A percentile compares a stretch with the other conserved stretches of the same genome.
Evolutionary conservation across 2,888 invertebrate species (phyloP).

Genomic region (Cryptus viduatorius): DNA sequence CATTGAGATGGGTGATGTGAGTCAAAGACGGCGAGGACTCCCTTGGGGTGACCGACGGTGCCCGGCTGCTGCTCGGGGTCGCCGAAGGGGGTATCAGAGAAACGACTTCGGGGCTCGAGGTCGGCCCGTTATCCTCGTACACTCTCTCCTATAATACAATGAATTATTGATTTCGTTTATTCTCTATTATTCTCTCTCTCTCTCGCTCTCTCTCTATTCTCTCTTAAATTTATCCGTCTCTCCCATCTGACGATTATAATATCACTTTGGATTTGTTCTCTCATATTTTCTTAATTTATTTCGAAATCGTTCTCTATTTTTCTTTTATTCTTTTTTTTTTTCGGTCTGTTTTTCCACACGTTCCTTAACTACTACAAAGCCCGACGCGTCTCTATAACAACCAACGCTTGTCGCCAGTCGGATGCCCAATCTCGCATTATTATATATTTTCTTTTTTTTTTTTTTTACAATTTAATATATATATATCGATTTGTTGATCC

Average conservation of each 20-base stretch:
- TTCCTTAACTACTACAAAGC: neutral
- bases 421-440: slow-evolving; percentile 67
- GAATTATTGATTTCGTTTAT: slow-evolving; percentile 77
- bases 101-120: slow-evolving; percentile 89
- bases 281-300: slow-evolving; percentile 27
- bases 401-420: slow-evolving; percentile 66
- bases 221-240: slow-evolving; percentile 23
- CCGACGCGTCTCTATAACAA: slow-evolving; percentile 29
- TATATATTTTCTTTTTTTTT: slow-evolving; percentile 4
- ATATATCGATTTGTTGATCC: neutral
- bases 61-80: slow-evolving; percentile 87
- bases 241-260: neutral
- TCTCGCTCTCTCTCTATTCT: slow-evolving; percentile 34
- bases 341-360: slow-evolving; percentile 2
- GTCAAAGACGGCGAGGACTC: slow-evolving; percentile 86
- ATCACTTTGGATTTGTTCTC: slow-evolving; percentile 17
- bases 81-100: slow-evolving; percentile 89
- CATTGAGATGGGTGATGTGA: slow-evolving; percentile 82
- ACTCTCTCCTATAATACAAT: slow-evolving; percentile 82
- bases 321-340: slow-evolving; percentile 40
- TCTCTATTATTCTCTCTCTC: slow-evolving; percentile 57
- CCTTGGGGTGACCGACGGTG: slow-evolving; percentile 86
- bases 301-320: slow-evolving; percentile 64
- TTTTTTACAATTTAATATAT: slow-evolving; percentile 7
- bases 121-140: slow-evolving; percentile 81